Base-by-base conservation (phyloP, 2,797 vertebrate species). In the Siniperca undulata region DNA sequence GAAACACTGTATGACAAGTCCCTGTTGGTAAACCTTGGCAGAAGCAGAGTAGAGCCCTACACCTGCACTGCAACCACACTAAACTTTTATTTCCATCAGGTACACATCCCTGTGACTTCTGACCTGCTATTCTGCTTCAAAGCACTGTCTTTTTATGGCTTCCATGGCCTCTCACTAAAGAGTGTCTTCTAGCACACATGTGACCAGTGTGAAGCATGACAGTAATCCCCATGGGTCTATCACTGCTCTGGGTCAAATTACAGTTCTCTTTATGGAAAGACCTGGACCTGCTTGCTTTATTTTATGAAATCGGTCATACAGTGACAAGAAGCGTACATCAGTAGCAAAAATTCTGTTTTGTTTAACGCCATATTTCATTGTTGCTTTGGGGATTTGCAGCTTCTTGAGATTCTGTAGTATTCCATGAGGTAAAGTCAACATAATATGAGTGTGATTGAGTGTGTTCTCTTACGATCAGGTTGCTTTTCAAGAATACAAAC, bases 181-280 rank as follows among this genome's bases (percentile, higher is more conserved):
- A 62, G 50, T 55, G 48, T 78, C 22, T 71, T 44, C 38, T 36
- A 10, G 61, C 36, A 77, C 42, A 62, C 52, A 74, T 38, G 22
- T 69, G 42, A 85, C 27, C 59, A 34, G 24, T 34, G 59, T 77
- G 58, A 80, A 82, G 10, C 53, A 50, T 75, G 46, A 74, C 55
- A 84, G 38, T 73, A 79, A 80, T 77, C 65, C 53, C 53, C 16
- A 64, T 48, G 74, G 56, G n/a, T 0, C 6, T 53, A 46, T 65
- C 58, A 5, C 30, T 34, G n/a, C 46, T 86, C 72, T 69, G 34
- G 52, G 66, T 86, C 4, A 80, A 83, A 66, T 82, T 83, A 88
- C 52, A 74, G 10, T 53, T 71, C 6, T 53, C 44, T 74, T 86
- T 58, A 27, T 66, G 14, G 53, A 48, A 19, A 76, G 67, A 70